Evolutionary conservation across 2,113 vertebrate genomes (phyloP).

Genomic region (Bungarus multicinctus): DNA sequence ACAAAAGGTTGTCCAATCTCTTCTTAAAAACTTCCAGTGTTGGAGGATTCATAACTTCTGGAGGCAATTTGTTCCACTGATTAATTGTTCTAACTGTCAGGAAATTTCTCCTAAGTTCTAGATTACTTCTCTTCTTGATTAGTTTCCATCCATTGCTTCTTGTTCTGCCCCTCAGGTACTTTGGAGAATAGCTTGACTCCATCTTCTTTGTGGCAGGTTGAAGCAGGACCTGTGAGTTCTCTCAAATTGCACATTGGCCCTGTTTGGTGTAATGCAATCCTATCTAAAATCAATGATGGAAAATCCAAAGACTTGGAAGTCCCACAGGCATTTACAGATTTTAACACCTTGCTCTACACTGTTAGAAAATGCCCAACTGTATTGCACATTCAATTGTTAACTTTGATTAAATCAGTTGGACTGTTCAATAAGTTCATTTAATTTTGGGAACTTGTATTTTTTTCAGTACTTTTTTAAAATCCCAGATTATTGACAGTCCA

Average conservation of each 20-base stretch:
- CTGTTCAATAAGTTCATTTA: slow-evolving; percentile 8
- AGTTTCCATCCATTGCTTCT: no score
- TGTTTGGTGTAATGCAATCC: background rate
- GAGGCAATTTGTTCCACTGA: no score
- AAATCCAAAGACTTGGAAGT: background rate
- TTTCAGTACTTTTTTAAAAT: background rate
- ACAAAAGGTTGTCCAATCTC: no score
- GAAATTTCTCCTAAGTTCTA: no score
- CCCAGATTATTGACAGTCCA: background rate
- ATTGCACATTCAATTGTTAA: slow-evolving; percentile 40
- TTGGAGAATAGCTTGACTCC: no score
- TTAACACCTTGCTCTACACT: rapidly evolving
- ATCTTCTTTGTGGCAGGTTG: no score
- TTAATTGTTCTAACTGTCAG: no score
- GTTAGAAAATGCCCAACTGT: slow-evolving; percentile 37
- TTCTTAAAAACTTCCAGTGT: no score
- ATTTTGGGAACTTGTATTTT: background rate
- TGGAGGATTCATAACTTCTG: no score
- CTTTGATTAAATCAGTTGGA: slow-evolving; percentile 34
- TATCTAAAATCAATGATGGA: background rate
- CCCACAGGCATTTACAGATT: no score
- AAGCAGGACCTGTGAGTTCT: background rate
- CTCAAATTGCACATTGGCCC: background rate
- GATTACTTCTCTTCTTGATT: no score
- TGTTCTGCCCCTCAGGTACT: no score